Base-by-base conservation (phyloP, 2,888 invertebrate genomes). In the Tanypteryx hageni region DNA sequence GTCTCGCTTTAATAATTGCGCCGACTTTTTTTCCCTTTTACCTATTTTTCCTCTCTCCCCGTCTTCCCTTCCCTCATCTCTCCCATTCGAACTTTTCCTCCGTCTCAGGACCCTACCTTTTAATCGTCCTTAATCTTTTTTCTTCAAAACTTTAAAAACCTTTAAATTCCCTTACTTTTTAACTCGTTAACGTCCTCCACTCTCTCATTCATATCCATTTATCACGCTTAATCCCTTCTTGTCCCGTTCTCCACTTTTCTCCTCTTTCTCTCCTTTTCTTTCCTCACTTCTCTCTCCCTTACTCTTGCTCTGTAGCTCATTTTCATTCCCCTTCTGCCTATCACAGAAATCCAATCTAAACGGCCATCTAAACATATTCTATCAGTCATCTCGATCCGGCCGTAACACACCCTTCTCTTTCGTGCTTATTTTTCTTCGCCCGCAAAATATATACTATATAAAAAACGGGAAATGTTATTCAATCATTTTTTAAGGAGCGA, bases 161-260 rank as follows among this genome's bases (percentile, higher is more conserved):
- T 22, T 22, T 22, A 68, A 68, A 64, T 14, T 68, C 68, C 11
- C 16, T 18, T 22, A 16, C 68, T 68, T 68, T 68, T 68, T n/a
- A 68, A 68, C 68, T 68, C 68, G n/a, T 68, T 68, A 68, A 68
- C 68, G 68, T 68, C 64, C 64, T n/a, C 64, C 64, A 64, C 64
- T 68, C 68, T 22, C 68, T 68, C 68, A 22, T 68, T 68, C 68
- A 22, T 68, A n/a, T 68, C 68, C 22, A 68, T 68, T 68, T 68
- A 68, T 68, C 64, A 64, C 64, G 64, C 64, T 68, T 68, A 68
- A 68, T 68, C 68, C 68, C n/a, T 22, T 68, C 68, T 22, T 44
- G 44, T 44, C 16, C 64, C 11, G 14, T 64, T 64, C 64, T 64
- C n/a, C n/a, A 16, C 64, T 18, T n/a, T 64, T n/a, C 64, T 16